phyloP scores from a whole-genome alignment of 2,113 vertebrate species.

The Salvelinus sp. region DNA sequence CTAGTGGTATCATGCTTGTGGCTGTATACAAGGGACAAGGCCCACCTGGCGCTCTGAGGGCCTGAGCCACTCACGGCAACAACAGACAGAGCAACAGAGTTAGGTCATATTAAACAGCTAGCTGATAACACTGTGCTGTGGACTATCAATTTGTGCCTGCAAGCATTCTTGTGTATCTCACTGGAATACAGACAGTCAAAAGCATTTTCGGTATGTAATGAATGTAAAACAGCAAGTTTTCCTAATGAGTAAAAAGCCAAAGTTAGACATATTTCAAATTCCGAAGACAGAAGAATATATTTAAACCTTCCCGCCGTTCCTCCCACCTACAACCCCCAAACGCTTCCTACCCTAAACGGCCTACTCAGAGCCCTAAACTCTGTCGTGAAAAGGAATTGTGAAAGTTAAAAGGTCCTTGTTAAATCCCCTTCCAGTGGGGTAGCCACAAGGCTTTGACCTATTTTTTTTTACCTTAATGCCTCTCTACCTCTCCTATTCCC shows the following conservation, averaged over 20 bases:
- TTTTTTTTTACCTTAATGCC: conserved; percentile 83
- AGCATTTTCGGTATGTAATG: neutral
- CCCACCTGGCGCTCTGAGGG: conserved; percentile 50
- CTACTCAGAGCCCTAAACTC: conserved; percentile 54
- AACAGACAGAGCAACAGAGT: conserved; percentile 19
- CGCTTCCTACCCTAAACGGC: neutral
- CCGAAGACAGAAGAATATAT: neutral
- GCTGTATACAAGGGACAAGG: conserved; percentile 59
- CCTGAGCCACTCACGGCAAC: conserved; percentile 15
- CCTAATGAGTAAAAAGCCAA: neutral
- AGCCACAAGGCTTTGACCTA: conserved; percentile 74
- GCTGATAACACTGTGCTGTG: conserved; percentile 67
- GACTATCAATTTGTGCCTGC: conserved; percentile 63
- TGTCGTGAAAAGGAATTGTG: conserved; percentile 66
- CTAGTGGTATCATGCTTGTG: conserved; percentile 65
- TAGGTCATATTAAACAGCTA: conserved; percentile 59
- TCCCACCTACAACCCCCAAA: conserved; percentile 34
- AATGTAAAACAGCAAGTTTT: neutral
- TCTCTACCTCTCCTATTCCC: neutral
- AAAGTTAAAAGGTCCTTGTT: conserved; percentile 69
- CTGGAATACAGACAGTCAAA: neutral
- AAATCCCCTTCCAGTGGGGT: conserved; percentile 63
- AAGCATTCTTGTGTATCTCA: neutral
- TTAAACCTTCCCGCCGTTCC: conserved; percentile 5
- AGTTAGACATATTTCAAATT: neutral